Percentiles rank a stretch among this genome's conserved stretches.
Conservation (phyloP, 2,113 vertebrate species). For the Megaceryle torquata region DNA sequence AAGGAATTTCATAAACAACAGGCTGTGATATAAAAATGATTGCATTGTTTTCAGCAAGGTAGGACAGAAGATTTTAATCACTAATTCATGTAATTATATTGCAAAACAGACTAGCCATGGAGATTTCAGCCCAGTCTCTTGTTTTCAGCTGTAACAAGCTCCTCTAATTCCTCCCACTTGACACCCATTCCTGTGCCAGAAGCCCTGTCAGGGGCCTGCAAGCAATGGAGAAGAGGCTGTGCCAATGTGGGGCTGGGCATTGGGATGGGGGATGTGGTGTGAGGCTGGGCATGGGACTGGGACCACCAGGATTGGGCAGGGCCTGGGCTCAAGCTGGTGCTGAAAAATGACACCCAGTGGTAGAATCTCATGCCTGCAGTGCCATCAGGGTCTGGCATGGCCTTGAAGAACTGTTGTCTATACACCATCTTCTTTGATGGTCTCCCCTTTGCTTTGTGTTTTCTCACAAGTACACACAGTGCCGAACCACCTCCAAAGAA, state of each 20-base stretch:
- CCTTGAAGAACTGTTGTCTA: neutral
- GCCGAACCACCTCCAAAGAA: neutral
- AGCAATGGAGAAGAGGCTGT: rapidly evolving
- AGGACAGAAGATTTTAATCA: neutral
- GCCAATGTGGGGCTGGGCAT: rapidly evolving
- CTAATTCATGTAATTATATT: neutral
- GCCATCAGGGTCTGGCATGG: rapidly evolving
- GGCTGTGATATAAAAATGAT: neutral
- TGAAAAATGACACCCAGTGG: rapidly evolving
- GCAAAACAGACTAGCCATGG: neutral
- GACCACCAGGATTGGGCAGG: rapidly evolving
- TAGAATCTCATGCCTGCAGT: rapidly evolving
- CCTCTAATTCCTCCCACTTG: neutral
- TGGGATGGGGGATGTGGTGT: no score
- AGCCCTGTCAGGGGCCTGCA: neutral
- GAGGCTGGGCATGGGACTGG: neutral
- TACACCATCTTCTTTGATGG: rapidly evolving
- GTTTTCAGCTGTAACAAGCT: neutral
- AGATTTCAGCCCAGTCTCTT: neutral
- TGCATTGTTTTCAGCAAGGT: neutral
- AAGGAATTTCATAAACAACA: neutral
- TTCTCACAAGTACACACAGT: neutral
- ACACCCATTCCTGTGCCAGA: rapidly evolving
- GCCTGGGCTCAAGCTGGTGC: neutral
- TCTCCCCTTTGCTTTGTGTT: neutral